phyloP scores from a whole-genome alignment of 2,888 invertebrate genomes.

The Caenorhabditis drosophilae region DNA sequence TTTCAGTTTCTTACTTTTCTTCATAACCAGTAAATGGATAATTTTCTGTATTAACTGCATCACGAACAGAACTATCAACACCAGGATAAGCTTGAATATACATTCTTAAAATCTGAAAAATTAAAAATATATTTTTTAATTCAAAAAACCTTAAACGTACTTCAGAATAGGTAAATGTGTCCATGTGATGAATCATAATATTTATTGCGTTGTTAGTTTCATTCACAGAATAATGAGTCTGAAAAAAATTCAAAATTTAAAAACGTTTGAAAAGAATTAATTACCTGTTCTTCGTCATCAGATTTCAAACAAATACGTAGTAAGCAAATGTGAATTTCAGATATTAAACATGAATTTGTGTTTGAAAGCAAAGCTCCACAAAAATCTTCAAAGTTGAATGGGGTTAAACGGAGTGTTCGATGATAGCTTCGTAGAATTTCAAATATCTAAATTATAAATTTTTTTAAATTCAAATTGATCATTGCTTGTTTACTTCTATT shows the following conservation, averaged over 20 bases:
- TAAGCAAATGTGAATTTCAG: slow-evolving; percentile 92
- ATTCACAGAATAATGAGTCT: slow-evolving; percentile 72
- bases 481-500: slow-evolving; percentile 48
- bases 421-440: slow-evolving; percentile 93
- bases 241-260: slow-evolving; percentile 2
- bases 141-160: slow-evolving; percentile 70
- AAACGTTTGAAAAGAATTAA: too few relatives aligned
- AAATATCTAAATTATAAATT: slow-evolving; percentile 76
- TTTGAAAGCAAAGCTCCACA: slow-evolving; percentile 90
- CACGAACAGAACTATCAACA: slow-evolving; percentile 29
- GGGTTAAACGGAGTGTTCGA: slow-evolving; percentile 83
- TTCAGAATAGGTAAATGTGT: slow-evolving; percentile 96
- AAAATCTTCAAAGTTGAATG: slow-evolving; percentile 93
- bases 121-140: not conserved
- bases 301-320: slow-evolving; percentile 84
- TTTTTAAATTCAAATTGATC: not conserved
- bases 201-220: slow-evolving; percentile 98
- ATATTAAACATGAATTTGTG: slow-evolving; percentile 81
- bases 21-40: slow-evolving; percentile 87
- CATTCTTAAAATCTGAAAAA: slow-evolving; percentile 14
- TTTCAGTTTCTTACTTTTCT: slow-evolving; percentile 70
- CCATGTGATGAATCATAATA: slow-evolving; percentile 87
- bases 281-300: slow-evolving; percentile 81
- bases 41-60: slow-evolving; percentile 45
- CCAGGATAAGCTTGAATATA: slow-evolving; percentile 33